Percentiles rank a stretch among this genome's conserved stretches.
Evolutionary conservation across 2,113 vertebrate species (phyloP).

Genomic region (Enhydra lutris): DNA sequence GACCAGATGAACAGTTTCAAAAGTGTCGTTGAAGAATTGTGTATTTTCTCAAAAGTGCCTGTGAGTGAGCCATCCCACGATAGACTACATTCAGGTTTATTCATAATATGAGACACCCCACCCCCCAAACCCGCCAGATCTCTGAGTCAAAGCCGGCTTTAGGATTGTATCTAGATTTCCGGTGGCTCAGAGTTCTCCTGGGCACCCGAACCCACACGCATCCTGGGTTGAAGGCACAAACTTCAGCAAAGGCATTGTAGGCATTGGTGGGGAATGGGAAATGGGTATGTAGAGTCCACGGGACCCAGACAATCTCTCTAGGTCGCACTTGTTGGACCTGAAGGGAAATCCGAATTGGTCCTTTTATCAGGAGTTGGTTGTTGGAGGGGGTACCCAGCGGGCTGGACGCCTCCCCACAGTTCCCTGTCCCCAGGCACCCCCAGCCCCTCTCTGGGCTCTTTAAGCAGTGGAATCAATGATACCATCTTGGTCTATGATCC

Average conservation of each 20-base stretch:
- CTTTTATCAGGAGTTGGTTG: neutral
- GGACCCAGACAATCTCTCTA: neutral
- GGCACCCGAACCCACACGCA: rapidly evolving
- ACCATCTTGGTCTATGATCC: neutral
- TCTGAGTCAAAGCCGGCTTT: neutral
- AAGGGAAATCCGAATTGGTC: neutral
- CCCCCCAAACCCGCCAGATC: too few relatives aligned
- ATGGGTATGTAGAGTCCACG: too few relatives aligned
- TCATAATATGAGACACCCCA: neutral
- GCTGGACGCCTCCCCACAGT: neutral
- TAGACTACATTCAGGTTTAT: neutral
- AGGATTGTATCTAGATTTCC: too few relatives aligned
- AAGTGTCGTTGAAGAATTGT: neutral
- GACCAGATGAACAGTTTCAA: neutral
- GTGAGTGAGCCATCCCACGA: too few relatives aligned
- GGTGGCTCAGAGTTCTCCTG: neutral
- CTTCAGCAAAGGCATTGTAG: neutral
- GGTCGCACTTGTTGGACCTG: neutral
- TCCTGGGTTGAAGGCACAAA: neutral
- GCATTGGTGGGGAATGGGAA: neutral
- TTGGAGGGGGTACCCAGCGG: neutral
- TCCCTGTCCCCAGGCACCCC: neutral
- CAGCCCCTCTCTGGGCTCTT: neutral
- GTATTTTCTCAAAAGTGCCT: neutral
- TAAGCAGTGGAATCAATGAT: neutral